These are phyloP conservation scores for Ctena decussata DNA, from an alignment of 2,888 invertebrate genomes.

Conservation along the genomic window DNA sequence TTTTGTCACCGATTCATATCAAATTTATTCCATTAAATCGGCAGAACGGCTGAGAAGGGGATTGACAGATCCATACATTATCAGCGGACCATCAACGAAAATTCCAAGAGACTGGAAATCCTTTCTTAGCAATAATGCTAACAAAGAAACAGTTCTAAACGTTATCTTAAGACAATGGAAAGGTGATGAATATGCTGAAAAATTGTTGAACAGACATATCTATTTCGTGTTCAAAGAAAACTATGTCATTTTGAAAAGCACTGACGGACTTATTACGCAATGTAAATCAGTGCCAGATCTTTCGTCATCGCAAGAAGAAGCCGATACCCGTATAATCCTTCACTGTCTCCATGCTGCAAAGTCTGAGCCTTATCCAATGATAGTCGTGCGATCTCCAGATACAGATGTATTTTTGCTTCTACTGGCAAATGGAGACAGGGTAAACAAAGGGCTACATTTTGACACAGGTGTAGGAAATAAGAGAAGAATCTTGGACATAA, in stretches of 20 bases:
- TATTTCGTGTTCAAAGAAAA: not conserved
- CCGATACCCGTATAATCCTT: slow-evolving; percentile 39
- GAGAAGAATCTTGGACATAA: slow-evolving; percentile 26
- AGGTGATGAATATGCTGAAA: slow-evolving; percentile 24
- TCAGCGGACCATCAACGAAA: slow-evolving; percentile 16
- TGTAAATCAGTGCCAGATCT: not conserved
- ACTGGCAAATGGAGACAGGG: not conserved
- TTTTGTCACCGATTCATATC: slow-evolving; percentile 12
- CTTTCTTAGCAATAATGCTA: slow-evolving; percentile 5
- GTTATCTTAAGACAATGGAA: slow-evolving; percentile 26
- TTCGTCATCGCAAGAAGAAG: slow-evolving; percentile 35
- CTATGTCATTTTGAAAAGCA: not conserved
- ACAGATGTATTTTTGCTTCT: not conserved
- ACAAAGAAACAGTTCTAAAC: slow-evolving; percentile 28
- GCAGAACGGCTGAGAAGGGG: not conserved
- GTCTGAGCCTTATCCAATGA: not conserved
- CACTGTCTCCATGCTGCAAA: slow-evolving; percentile 1
- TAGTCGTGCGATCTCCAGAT: not conserved
- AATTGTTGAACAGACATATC: not conserved
- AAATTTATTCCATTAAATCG: not conserved
- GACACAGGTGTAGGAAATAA: slow-evolving; percentile 52
- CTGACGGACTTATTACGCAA: not conserved
- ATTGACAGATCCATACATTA: not conserved
- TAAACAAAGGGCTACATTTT: slow-evolving; percentile 14
- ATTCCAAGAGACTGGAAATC: slow-evolving; percentile 20